A percentile compares a stretch with the other conserved stretches of the same genome.
Conservation (phyloP, 2,888 invertebrate species). For the Timandra comae region DNA sequence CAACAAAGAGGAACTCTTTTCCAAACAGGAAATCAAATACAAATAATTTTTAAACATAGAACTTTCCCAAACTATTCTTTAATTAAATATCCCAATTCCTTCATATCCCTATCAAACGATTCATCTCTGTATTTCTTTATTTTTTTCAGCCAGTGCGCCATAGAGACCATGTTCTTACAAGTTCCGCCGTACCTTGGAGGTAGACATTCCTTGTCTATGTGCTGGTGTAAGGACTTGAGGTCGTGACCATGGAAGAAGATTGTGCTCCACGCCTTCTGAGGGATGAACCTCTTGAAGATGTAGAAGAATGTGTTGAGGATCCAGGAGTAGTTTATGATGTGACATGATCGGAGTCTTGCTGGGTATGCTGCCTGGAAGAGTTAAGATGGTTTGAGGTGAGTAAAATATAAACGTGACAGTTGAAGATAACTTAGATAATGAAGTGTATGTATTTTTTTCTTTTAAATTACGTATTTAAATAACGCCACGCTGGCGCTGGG, state of each 20-base stretch:
- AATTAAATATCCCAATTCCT: conserved; percentile 78
- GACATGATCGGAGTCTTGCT: conserved; percentile 79
- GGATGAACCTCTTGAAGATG: conserved; percentile 85
- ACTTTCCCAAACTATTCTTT: too few relatives aligned
- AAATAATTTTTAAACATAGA: too few relatives aligned
- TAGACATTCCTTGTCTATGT: conserved; percentile 44
- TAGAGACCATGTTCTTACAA: conserved; percentile 75
- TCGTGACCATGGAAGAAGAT: conserved; percentile 62
- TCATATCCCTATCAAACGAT: conserved; percentile 79
- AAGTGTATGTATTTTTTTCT: too few relatives aligned
- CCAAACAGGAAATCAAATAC: too few relatives aligned
- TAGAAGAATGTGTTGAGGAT: conserved; percentile 84
- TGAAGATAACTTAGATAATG: too few relatives aligned
- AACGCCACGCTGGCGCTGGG: too few relatives aligned
- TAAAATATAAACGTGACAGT: too few relatives aligned
- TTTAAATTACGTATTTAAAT: too few relatives aligned
- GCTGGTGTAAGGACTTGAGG: conserved; percentile 53
- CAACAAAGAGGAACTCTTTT: too few relatives aligned
- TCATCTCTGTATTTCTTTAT: conserved; percentile 63
- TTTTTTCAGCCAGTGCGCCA: conserved; percentile 76
- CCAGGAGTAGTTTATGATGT: conserved; percentile 88
- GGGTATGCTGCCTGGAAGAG: conserved; percentile 80
- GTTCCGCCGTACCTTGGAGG: conserved; percentile 58
- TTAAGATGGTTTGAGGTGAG: too few relatives aligned
- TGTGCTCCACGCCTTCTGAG: conserved; percentile 75